Percentiles rank a stretch among this genome's conserved stretches.
phyloP scores from a whole-genome alignment of 2,113 vertebrate genomes.

The Cynopterus brachyotis region DNA sequence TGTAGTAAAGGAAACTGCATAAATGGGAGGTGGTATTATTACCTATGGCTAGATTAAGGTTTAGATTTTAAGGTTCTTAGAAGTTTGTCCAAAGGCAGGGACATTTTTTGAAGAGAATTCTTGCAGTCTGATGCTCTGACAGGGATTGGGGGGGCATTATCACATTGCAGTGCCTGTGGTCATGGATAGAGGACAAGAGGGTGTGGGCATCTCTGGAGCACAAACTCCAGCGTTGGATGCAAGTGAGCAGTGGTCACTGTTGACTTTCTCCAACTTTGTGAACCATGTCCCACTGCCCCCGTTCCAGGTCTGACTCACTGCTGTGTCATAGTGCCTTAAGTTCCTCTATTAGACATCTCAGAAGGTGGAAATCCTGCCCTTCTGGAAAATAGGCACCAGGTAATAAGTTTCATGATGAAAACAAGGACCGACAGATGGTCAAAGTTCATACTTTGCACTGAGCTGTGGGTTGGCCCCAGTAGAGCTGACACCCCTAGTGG shows the following conservation, averaged over 20 bases:
- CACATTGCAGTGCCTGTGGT: not conserved
- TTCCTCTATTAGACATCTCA: not conserved
- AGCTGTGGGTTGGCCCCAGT: not conserved
- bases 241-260: fast-evolving
- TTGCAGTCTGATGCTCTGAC: not conserved
- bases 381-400: not conserved
- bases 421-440: not conserved
- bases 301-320: not conserved
- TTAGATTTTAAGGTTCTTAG: not conserved
- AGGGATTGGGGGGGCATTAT: not conserved
- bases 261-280: not conserved
- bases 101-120: not conserved
- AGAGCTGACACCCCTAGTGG: fast-evolving
- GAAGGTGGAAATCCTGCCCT: not conserved
- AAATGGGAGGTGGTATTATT: fast-evolving
- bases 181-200: not conserved
- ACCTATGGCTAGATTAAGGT: too few relatives aligned
- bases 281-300: not conserved
- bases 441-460: not conserved
- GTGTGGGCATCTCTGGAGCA: too few relatives aligned
- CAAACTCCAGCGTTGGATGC: not conserved
- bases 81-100: not conserved
- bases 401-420: not conserved
- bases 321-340: not conserved
- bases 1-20: fast-evolving